phyloP scores from a whole-genome alignment of 2,888 invertebrate genomes.

The Leptinotarsa tumamoca region DNA sequence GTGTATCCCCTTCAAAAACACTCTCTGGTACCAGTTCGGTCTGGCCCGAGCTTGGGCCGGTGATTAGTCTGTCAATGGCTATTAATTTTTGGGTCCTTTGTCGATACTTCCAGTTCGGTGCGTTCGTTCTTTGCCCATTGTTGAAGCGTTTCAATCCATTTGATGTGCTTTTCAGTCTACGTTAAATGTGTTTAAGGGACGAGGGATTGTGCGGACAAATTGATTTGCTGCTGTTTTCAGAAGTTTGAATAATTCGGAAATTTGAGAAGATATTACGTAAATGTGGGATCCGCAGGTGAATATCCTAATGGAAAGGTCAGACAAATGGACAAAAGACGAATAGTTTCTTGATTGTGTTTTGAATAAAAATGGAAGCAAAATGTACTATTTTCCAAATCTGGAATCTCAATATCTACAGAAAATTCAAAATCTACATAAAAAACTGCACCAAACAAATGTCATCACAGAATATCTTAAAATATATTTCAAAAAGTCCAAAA shows the following conservation, averaged over 20 bases:
- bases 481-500: no score
- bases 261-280: slow-evolving; percentile 30
- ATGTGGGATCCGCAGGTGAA: slow-evolving; percentile 15
- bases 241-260: slow-evolving; percentile 30
- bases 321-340: no score
- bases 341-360: no score
- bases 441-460: no score
- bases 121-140: slow-evolving; percentile 50
- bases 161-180: slow-evolving; percentile 51
- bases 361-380: no score
- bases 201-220: slow-evolving; percentile 33
- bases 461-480: no score
- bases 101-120: slow-evolving; percentile 55
- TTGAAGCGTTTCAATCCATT: slow-evolving; percentile 50
- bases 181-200: slow-evolving; percentile 33
- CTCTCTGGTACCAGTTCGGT: slow-evolving; percentile 27
- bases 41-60: slow-evolving; percentile 42
- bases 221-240: slow-evolving; percentile 39
- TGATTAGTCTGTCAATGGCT: slow-evolving; percentile 61
- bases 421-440: no score
- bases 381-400: no score
- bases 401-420: no score
- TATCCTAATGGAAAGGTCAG: background rate
- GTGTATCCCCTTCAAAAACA: background rate
- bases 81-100: slow-evolving; percentile 58